These are phyloP conservation scores for Galerucella nymphaeae DNA, from an alignment of 2,888 invertebrate genomes.

Conservation along the genomic window DNA sequence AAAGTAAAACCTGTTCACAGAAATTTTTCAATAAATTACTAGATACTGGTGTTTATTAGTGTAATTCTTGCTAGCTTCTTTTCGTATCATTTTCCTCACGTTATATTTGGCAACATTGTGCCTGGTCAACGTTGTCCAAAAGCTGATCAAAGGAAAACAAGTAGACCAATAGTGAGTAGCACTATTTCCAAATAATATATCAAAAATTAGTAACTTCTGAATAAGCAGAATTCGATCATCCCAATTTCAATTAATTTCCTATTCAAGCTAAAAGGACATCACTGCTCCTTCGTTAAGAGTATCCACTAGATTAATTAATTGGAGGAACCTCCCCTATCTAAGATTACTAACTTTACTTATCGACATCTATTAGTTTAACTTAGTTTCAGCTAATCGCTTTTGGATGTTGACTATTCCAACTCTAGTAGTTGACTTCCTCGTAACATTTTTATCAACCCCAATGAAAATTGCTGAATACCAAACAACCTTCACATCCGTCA, in stretches of 20 bases:
- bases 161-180: too few relatives aligned
- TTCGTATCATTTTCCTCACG: too few relatives aligned
- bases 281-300: slow-evolving; percentile 62
- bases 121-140: too few relatives aligned
- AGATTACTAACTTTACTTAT: slow-evolving; percentile 57
- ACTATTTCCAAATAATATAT: too few relatives aligned
- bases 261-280: slow-evolving; percentile 58
- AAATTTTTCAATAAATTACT: too few relatives aligned
- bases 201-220: background rate
- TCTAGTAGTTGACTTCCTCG: background rate
- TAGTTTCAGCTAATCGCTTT: slow-evolving; percentile 20
- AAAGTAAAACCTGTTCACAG: too few relatives aligned
- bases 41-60: too few relatives aligned
- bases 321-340: slow-evolving; percentile 59
- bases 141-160: too few relatives aligned
- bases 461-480: background rate
- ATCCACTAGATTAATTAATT: slow-evolving; percentile 64
- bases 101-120: too few relatives aligned
- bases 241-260: slow-evolving; percentile 55
- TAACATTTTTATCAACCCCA: background rate
- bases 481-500: slow-evolving; percentile 27
- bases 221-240: slow-evolving; percentile 60
- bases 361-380: slow-evolving; percentile 37
- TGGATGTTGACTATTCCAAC: slow-evolving; percentile 10
- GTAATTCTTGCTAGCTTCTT: too few relatives aligned